These are phyloP conservation scores for Drymodes brunneopygia DNA, from an alignment of 2,113 vertebrate genomes.

Conservation along the genomic window DNA sequence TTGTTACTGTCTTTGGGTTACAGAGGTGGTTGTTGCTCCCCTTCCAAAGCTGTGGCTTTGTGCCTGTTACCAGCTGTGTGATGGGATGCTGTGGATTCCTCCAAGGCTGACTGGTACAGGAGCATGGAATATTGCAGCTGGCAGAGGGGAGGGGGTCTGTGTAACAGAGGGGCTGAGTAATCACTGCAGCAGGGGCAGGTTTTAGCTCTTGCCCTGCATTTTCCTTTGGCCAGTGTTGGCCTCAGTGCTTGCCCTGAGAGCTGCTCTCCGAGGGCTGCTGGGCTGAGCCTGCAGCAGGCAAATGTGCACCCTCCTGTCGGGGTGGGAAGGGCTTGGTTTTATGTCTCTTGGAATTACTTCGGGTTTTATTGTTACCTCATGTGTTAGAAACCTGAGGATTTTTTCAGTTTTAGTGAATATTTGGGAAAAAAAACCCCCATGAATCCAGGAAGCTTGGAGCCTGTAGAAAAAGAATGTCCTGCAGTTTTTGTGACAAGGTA, in stretches of 20 bases:
- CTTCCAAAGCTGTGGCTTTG: neutral
- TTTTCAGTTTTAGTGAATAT: neutral
- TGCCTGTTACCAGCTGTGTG: neutral
- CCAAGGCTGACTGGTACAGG: neutral
- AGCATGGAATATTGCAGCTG: neutral
- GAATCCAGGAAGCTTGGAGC: neutral
- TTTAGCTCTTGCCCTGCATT: neutral
- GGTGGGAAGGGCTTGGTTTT: neutral
- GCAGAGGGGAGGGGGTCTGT: neutral
- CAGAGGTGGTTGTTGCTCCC: rapidly evolving
- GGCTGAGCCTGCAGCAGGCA: neutral
- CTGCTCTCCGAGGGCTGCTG: neutral
- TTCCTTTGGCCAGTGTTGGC: neutral
- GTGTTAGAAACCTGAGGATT: neutral
- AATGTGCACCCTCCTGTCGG: rapidly evolving
- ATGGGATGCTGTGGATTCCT: neutral
- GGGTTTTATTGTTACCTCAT: neutral
- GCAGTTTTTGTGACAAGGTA: neutral
- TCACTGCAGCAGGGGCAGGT: neutral
- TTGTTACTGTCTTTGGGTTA: neutral
- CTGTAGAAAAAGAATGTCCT: neutral
- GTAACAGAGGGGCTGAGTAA: neutral
- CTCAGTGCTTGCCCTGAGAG: neutral
- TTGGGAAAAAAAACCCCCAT: neutral
- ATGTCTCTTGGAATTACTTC: neutral